Evolutionary conservation across 2,797 vertebrate species (phyloP), one percentile per base, ranked within the genome.

Genomic region (Sitta carolinensis): DNA sequence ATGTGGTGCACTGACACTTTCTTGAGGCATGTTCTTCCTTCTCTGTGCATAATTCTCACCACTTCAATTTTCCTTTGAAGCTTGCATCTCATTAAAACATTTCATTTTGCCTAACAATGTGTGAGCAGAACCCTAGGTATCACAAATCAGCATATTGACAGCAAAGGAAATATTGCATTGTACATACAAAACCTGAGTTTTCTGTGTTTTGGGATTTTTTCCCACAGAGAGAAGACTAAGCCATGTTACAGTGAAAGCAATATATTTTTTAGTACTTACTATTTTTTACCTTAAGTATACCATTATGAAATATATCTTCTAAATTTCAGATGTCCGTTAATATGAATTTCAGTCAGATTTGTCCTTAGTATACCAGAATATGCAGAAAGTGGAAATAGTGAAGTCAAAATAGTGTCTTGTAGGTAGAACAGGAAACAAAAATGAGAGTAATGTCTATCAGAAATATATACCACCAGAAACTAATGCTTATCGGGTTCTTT

Each of bases 61-160:
- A 89, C 72, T 96, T 97, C 91, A 94, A 62, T 96, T 97, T 97
- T 97, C 75, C 77, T 95, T 96, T 97, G 95, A 96, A 97, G 96
- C 94, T 95, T 93, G 91, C 93, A 94, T 96, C 92, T 96, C 94
- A 97, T 98, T 97, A 97, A 97, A 97, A 93, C 89, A 96, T 96
- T 97, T 96, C 67, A 88, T 89, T 94, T 96, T 97, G 89, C 91
- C 88, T 96, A 89, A 94, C 94, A 97, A 97, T 84, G 91, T 97
- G 91, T 92, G 70, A 91, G 69, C 73, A 89, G 80, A 93, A 59
- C 26, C 17, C 59, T 40, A 93, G 79, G 81, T 93, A 86, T 77
- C 59, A 72, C 58, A 88, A 88, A 91, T 75, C 63, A 92, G 55
- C 68, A 54, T 62, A 81, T 23, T 85, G 66, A 72, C 38, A 80